phyloP scores from a whole-genome alignment of 2,888 invertebrate species.

The Cremastinae sp. region DNA sequence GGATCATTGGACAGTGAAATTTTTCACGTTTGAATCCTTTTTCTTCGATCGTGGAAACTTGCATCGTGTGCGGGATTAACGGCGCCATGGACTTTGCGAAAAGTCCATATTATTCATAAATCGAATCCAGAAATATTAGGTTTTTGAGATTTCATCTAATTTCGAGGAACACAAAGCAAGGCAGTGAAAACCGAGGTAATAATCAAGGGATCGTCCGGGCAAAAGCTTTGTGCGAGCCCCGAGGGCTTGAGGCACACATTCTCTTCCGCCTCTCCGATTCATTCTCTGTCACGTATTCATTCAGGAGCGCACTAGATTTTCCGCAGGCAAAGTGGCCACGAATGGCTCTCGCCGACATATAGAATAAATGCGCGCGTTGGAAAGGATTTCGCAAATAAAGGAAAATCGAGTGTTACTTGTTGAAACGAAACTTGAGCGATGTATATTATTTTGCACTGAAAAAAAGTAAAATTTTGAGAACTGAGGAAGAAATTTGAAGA shows the following conservation, averaged over 20 bases:
- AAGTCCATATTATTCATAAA: background rate
- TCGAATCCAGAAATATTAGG: background rate
- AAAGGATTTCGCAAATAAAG: background rate
- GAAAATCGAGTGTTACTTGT: no score
- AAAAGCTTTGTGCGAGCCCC: slow-evolving; percentile 7
- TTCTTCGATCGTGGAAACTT: no score
- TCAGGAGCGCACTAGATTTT: slow-evolving; percentile 2
- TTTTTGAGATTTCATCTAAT: background rate
- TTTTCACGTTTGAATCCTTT: no score
- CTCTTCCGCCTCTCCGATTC: slow-evolving; percentile 11
- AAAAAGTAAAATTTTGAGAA: slow-evolving; percentile 5
- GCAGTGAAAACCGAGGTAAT: slow-evolving; percentile 7
- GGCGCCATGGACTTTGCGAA: no score
- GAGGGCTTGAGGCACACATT: slow-evolving; percentile 9
- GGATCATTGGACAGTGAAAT: no score
- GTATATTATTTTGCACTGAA: no score
- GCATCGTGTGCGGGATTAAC: no score
- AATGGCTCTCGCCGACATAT: slow-evolving; percentile 1
- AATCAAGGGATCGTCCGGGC: slow-evolving; percentile 16
- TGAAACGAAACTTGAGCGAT: no score
- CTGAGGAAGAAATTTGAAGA: slow-evolving; percentile 24
- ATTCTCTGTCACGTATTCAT: slow-evolving; percentile 13
- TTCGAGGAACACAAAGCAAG: slow-evolving; percentile 4
- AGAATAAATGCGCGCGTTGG: slow-evolving; percentile 8
- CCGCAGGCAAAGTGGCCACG: slow-evolving; percentile 1